Evolutionary conservation across 1,140 invertebrate genomes (phyloP), one percentile per base, ranked within the genome.

Genomic region (Cydia amplana): DNA sequence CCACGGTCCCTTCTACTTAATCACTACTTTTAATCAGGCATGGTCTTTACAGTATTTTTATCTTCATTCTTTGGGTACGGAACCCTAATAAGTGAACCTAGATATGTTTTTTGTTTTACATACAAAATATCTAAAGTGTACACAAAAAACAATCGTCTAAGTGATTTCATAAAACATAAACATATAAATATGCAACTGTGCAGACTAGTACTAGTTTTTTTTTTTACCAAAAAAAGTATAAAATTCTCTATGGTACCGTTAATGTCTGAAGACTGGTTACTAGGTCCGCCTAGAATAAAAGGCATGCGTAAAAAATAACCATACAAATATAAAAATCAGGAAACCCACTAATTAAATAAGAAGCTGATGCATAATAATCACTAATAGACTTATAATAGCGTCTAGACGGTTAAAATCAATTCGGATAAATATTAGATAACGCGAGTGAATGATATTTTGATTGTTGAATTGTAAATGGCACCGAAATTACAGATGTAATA

Each of bases 251-350:
- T 70, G 14, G 65, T 70, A 70, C 65, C 65, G 28, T 70, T 43
- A 18, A 40, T 14, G 6, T 23, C 32, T 70, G 65, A 32, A n/a
- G 65, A 36, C 25, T 36, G 28, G 16, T 70, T 70, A 18, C 65
- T 67, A 67, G 64, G 28, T 32, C 64, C 64, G 28, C 25, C 64
- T 67, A 67, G 28, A 67, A 67, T 67, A 67, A 67, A 67, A 67
- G 64, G 32, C 28, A 70, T 70, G 65, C 65, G 28, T 70, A 70
- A 70, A 60, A 70, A 70, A 67, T 64, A 67, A 16, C 5, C 23
- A 51, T 51, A 46, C 51, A 60, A 23, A 23, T 60, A 10, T 60
- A 60, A 12, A 55, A 20, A 60, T 10, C 9, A 14, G 18, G 6
- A 23, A 60, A 60, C 9, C 9, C 9, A 55, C 51, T 55, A 55